A percentile compares a stretch with the other conserved stretches of the same genome.
Conservation (phyloP, 2,797 vertebrate genomes). For the Lagorchestes hirsutus region DNA sequence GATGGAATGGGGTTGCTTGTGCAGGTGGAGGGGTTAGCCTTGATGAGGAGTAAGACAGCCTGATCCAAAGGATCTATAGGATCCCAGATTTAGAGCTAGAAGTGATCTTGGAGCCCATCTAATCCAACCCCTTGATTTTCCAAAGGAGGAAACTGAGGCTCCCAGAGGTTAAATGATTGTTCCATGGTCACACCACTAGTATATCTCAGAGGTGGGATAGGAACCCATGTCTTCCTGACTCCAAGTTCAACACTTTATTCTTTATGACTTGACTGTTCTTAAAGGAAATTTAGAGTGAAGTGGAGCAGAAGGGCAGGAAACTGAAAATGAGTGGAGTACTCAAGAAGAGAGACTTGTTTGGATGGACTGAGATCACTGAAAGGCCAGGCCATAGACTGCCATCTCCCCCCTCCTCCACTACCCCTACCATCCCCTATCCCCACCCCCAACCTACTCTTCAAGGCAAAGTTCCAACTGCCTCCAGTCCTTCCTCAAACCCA, state of each 20-base stretch:
- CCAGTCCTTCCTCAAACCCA: not conserved
- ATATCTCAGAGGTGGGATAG: not conserved
- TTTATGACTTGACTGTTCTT: not conserved
- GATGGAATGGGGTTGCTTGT: not conserved
- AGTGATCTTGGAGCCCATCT: not conserved
- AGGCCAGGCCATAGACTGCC: not conserved
- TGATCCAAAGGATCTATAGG: not conserved
- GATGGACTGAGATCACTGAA: not conserved
- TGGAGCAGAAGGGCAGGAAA: not conserved
- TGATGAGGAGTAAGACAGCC: not conserved
- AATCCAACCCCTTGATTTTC: not conserved
- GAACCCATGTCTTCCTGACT: not conserved
- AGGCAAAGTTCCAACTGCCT: not conserved
- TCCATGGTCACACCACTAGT: not conserved
- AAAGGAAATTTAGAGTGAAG: not conserved
- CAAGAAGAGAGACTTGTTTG: not conserved
- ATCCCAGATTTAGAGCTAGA: not conserved
- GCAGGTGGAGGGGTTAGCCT: not conserved
- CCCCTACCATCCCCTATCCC: not conserved
- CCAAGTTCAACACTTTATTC: not conserved
- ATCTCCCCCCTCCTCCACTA: not conserved
- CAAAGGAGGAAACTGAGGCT: not conserved
- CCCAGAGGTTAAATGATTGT: not conserved
- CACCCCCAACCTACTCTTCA: not conserved
- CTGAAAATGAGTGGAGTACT: slow-evolving; percentile 5